These are phyloP conservation scores for Cephonodes hylas DNA, from an alignment of 2,888 invertebrate species.

Conservation along the genomic window DNA sequence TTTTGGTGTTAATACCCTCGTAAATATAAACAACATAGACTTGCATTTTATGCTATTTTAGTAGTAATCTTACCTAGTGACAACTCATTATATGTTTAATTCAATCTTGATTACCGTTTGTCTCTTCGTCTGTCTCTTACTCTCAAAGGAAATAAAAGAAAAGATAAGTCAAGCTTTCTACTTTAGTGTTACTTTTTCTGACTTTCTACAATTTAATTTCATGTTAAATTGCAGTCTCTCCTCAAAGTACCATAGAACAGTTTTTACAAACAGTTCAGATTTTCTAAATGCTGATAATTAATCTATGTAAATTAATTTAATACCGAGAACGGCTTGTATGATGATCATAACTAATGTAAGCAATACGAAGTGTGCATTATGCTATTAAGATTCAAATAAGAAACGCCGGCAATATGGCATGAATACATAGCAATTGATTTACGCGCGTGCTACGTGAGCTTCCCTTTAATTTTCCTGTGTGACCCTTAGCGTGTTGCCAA, in stretches of 20 bases:
- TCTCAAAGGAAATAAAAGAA: too few species aligned
- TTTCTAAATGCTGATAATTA: neutral
- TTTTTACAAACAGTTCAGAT: neutral
- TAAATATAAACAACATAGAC: too few species aligned
- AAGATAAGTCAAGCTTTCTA: too few species aligned
- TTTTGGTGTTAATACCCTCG: too few species aligned
- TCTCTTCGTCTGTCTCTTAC: too few species aligned
- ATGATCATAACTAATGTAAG: conserved; percentile 20
- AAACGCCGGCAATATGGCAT: neutral
- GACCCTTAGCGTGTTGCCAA: conserved; percentile 2
- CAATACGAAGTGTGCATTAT: conserved; percentile 5
- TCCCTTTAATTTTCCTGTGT: neutral
- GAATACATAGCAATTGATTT: conserved; percentile 3
- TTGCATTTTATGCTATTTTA: too few species aligned
- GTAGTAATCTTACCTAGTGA: too few species aligned
- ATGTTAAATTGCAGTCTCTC: too few species aligned
- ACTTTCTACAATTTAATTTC: too few species aligned
- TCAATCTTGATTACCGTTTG: too few species aligned
- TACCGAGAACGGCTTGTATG: neutral
- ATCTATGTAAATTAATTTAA: neutral
- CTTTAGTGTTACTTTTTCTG: too few species aligned
- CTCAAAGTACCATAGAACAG: neutral
- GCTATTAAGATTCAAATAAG: neutral
- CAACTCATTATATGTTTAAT: too few species aligned
- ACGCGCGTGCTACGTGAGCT: neutral